Base-by-base conservation (phyloP, 2,888 invertebrate genomes). In the Alviniconcha strummeri region DNA sequence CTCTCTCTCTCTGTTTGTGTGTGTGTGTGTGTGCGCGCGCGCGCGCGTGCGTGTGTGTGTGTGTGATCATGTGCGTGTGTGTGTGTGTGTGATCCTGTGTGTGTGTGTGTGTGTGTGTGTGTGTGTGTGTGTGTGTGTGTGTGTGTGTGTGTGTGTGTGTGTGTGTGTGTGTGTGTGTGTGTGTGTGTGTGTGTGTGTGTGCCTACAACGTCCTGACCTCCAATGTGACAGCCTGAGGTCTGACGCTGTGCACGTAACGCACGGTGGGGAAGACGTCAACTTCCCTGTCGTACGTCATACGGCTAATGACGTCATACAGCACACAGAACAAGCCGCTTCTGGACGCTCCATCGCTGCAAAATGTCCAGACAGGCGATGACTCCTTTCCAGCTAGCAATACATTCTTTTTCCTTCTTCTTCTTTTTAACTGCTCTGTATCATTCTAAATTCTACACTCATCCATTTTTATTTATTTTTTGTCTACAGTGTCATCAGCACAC, bases 101-200 rank as follows among this genome's bases (percentile, higher is more conserved):
- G 69, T 69, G 69, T 69, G 69, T 69, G 69, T 69, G 69, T 69
- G 17, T 69, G 69, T 69, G 69, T 69, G 69, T 69, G 69, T 69
- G 69, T 69, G 69, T 17, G 69, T 69, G 69, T 69, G 69, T 69
- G 69, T 69, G 69, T 69, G 17, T 69, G 69, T 13, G 69, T 69
- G 69, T 13, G 69, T 17, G 17, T 17, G 69, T 6, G 17, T 69
- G 69, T 6, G 17, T 69, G 69, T 15, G 69, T 69, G 17, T 15
- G 69, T 69, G 69, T 69, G 69, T 69, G 69, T 69, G 69, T 69
- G 13, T 17, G 15, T 69, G 15, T 69, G 69, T 69, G 69, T 69
- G 17, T 69, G 2, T 69, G 17, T 69, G 6, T 17, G 17, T 9
- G 17, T 17, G n/a, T 69, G 69, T 69, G 69, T 69, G 13, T 69